Evolutionary conservation across 1,140 invertebrate species (phyloP).

Genomic region (Metopolophium dirhodum): DNA sequence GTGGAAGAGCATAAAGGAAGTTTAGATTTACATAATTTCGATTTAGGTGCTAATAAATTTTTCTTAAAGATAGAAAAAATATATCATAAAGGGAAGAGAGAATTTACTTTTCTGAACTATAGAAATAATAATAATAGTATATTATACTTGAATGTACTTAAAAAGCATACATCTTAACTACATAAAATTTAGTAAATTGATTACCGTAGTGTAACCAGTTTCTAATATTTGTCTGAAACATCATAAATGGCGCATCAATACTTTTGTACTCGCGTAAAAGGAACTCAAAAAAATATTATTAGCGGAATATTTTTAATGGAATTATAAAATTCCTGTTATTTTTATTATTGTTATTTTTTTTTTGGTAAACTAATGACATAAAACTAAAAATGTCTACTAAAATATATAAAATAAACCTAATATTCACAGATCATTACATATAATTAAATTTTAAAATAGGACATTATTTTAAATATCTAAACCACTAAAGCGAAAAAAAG

Average conservation of each 20-base stretch:
- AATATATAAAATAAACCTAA: constrained; percentile 32
- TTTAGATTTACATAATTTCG: not conserved
- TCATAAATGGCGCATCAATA: not conserved
- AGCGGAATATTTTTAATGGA: not conserved
- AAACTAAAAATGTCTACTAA: constrained; percentile 4
- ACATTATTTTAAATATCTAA: constrained; percentile 6
- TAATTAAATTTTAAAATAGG: constrained; percentile 37
- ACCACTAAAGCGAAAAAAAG: constrained; percentile 45
- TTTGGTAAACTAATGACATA: not conserved
- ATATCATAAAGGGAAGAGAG: not conserved
- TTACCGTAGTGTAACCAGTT: not conserved
- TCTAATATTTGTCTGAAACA: not conserved
- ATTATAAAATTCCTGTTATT: not conserved
- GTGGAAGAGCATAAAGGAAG: constrained; percentile 40
- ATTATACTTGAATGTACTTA: not conserved
- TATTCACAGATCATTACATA: constrained; percentile 47
- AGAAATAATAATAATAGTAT: not conserved
- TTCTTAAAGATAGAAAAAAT: not conserved
- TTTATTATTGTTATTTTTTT: not conserved
- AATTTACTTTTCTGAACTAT: not conserved
- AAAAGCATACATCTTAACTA: not conserved
- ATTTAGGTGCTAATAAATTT: not conserved
- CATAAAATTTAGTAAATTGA: not conserved
- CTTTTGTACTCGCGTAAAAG: constrained; percentile 12
- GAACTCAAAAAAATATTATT: constrained; percentile 5